Conservation (phyloP, 2,797 vertebrate species). For the Propithecus perrieri region DNA sequence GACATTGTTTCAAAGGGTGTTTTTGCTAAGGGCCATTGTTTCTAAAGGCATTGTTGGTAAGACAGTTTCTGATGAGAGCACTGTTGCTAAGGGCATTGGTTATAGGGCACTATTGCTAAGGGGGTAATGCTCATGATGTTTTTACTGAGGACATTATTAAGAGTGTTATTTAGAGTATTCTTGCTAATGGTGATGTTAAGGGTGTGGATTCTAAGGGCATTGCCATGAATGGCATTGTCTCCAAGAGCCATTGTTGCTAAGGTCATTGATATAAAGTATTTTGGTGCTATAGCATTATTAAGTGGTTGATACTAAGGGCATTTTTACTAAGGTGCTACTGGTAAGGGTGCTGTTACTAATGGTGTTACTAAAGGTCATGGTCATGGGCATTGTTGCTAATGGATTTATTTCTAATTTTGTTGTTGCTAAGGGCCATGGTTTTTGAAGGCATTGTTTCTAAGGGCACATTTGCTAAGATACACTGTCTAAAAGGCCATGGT, state of each 20-base stretch:
- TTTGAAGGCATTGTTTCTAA: neutral
- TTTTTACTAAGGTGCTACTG: neutral
- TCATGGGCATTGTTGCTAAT: neutral
- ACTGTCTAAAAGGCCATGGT: neutral
- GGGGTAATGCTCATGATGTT: neutral
- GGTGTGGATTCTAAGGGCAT: neutral
- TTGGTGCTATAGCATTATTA: neutral
- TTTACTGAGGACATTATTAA: neutral
- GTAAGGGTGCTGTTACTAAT: neutral
- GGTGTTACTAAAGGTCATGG: neutral
- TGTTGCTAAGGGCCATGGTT: neutral
- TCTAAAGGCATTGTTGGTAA: neutral
- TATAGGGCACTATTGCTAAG: neutral
- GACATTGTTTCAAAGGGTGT: neutral
- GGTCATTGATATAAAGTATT: neutral
- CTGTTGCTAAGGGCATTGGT: neutral
- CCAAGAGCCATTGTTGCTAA: neutral
- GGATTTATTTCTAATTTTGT: neutral
- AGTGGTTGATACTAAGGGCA: too few relatives aligned
- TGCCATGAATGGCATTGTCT: neutral
- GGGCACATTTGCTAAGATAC: neutral
- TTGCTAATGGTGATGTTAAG: neutral
- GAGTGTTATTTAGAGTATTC: neutral
- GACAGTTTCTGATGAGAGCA: neutral
- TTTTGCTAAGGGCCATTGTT: neutral